A percentile compares a stretch with the other conserved stretches of the same genome.
These are phyloP conservation scores for Leptosomus discolor DNA, from an alignment of 2,113 vertebrate species.

Conservation along the genomic window DNA sequence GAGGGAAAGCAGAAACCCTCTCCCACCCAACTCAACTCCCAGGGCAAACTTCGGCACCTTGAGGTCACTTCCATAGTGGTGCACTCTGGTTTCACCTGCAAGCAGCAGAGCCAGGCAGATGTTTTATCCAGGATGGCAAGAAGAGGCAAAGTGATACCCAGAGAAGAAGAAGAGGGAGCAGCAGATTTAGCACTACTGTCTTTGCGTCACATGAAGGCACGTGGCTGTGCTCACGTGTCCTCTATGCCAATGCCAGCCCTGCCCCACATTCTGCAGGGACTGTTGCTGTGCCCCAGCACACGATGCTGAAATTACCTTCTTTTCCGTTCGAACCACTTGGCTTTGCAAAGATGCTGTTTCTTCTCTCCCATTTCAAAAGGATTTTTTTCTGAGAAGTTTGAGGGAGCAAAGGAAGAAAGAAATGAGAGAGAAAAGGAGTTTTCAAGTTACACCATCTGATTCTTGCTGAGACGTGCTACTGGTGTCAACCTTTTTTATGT, in stretches of 20 bases:
- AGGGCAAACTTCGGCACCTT: background rate
- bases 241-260: rapidly evolving
- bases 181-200: background rate
- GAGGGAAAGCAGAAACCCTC: background rate
- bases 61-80: no score
- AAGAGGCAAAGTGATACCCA: background rate
- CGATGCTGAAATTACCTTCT: background rate
- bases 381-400: background rate
- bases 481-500: background rate
- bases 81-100: background rate
- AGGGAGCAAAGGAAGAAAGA: background rate
- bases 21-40: background rate
- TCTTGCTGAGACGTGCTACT: background rate
- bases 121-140: background rate
- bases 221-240: background rate
- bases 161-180: background rate
- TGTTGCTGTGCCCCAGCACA: background rate
- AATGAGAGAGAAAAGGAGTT: background rate
- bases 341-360: background rate
- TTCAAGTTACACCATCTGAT: background rate
- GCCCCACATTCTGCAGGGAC: background rate
- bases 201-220: background rate
- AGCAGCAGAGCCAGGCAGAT: background rate
- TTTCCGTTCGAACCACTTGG: background rate
- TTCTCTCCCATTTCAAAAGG: background rate